Evolutionary conservation across 2,113 vertebrate genomes (phyloP).

Genomic region (Megalops atlanticus): DNA sequence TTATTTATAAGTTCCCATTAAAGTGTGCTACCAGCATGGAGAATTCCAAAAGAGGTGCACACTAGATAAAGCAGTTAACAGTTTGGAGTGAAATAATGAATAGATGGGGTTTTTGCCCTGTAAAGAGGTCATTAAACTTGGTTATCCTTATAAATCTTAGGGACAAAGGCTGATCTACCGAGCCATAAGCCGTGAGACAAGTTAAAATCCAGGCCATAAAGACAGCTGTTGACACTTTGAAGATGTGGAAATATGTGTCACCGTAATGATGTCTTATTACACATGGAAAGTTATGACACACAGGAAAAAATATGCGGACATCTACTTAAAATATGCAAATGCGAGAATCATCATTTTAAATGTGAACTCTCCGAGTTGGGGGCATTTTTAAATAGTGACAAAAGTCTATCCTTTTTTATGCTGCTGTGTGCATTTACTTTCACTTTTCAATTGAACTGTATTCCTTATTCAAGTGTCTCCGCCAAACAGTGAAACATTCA

Average conservation of each 20-base stretch:
- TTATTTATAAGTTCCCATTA: slow-evolving; percentile 41
- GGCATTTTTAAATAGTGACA: neutral
- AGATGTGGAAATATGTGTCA: slow-evolving; percentile 15
- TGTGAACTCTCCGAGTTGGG: neutral
- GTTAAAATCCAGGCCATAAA: slow-evolving; percentile 18
- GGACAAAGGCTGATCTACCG: slow-evolving; percentile 17
- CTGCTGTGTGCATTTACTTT: neutral
- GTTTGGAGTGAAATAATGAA: slow-evolving; percentile 35
- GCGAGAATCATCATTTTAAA: neutral
- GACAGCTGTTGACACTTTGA: slow-evolving; percentile 9
- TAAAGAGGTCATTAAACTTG: slow-evolving; percentile 46
- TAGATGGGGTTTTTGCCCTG: slow-evolving; percentile 28
- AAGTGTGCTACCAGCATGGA: slow-evolving; percentile 34
- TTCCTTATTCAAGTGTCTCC: neutral
- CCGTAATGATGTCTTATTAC: slow-evolving; percentile 6
- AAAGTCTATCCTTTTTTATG: neutral
- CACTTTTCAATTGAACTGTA: neutral
- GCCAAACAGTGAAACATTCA: neutral
- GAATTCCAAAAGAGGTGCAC: slow-evolving; percentile 37
- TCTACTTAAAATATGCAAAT: neutral
- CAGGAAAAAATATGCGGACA: neutral
- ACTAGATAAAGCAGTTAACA: slow-evolving; percentile 37
- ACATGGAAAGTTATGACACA: slow-evolving; percentile 2
- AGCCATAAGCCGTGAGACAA: slow-evolving; percentile 18
- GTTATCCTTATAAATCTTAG: slow-evolving; percentile 34